Evolutionary conservation across 2,113 vertebrate genomes (phyloP), one percentile per base, ranked within the genome.

Genomic region (Trichomycterus rosablanca): DNA sequence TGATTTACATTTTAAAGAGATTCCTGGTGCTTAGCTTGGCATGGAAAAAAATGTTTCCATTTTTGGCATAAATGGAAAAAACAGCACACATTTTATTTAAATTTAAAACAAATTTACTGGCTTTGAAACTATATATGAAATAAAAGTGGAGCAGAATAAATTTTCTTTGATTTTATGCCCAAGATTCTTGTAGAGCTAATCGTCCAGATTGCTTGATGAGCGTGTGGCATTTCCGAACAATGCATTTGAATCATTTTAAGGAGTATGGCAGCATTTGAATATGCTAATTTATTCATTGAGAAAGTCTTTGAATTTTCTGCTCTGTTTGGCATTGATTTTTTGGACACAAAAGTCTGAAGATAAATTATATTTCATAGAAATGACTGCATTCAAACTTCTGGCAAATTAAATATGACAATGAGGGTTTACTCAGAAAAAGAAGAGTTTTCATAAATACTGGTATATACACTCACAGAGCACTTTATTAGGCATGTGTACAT

Each of bases 251-350:
- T 48, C 18, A 43, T 20, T 15, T 20, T 55, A 15, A 24, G 4
- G 34, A 55, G 16, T n/a, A 10, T 16, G 18, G 7, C 24, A 10
- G 5, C 3, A 30, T 45, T 44, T 32, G 20, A 58, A 57, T 30
- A 44, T 58, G 40, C 18, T 58, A 14, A 30, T 45, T 58, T 45
- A 44, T 57, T 28, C 55, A 30, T 44, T 44, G 55, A n/a, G 45
- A 4, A n/a, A 24, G 20, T 1, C 10, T 45, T 20, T 22, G 7
- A 19, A 12, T 45, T 45, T 12, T 19, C 1, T 7, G 26, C 26
- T 30, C 26, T 30, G 26, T 30, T 30, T 5, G 15, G 15, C 37
- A 40, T 40, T 40, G 37, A 7, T 34, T 10, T 52, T 5, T 19
- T 5, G 9, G 8, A 0, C 7, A 4, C 23, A 8, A 4, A 10